Conservation (phyloP, 2,113 vertebrate genomes). For the Paramormyrops kingsleyae region DNA sequence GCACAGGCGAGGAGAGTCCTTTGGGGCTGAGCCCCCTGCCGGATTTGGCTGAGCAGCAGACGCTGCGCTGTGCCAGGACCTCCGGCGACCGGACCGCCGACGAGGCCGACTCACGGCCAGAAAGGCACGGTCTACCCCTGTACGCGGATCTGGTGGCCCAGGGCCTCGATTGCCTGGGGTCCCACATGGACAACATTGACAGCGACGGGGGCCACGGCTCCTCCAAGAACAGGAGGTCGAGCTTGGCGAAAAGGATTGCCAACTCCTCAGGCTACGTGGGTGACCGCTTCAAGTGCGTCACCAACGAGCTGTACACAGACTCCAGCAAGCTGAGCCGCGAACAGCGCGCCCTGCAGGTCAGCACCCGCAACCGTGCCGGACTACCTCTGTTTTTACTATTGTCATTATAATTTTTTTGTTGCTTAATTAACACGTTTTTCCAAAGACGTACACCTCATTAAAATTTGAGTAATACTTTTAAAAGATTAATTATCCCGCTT, state of each 20-base stretch:
- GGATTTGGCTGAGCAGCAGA: conserved; percentile 56
- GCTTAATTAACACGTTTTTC: background rate
- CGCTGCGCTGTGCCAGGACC: conserved; percentile 57
- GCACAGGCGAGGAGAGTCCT: conserved; percentile 36
- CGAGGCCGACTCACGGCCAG: background rate
- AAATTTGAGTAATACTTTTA: background rate
- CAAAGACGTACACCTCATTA: background rate
- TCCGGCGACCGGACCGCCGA: conserved; percentile 28
- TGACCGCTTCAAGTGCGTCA: conserved; percentile 96
- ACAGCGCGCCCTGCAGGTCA: conserved; percentile 97
- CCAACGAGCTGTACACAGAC: conserved; percentile 93
- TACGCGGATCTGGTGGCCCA: conserved; percentile 41
- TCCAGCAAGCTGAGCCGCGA: conserved; percentile 97
- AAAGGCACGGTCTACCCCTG: background rate
- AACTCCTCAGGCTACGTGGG: conserved; percentile 97
- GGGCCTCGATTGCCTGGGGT: conserved; percentile 50
- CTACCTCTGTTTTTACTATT: background rate
- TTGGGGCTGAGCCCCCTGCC: conserved; percentile 41
- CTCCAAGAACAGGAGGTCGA: conserved; percentile 69
- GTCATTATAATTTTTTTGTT: background rate
- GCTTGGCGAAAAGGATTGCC: conserved; percentile 88
- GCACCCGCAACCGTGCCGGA: conserved; percentile 25
- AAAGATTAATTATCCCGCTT: background rate
- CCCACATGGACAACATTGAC: conserved; percentile 43
- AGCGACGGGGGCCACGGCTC: conserved; percentile 48